A percentile compares a stretch with the other conserved stretches of the same genome.
Evolutionary conservation across 2,888 invertebrate genomes (phyloP).

Genomic region (Brenthis ino): DNA sequence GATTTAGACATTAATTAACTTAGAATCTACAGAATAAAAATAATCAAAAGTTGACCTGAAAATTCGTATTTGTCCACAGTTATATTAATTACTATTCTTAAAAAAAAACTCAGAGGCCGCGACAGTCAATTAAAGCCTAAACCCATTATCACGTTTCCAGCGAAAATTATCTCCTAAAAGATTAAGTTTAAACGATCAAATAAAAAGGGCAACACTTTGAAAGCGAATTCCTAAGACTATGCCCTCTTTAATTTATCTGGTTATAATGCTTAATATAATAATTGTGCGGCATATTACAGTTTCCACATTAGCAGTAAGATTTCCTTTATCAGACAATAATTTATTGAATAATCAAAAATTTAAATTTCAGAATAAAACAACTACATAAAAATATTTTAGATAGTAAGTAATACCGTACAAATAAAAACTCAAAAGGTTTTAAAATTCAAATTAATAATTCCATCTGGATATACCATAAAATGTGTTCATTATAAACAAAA

Average conservation of each 20-base stretch:
- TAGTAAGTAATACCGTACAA: conserved; percentile 7
- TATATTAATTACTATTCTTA: conserved; percentile 32
- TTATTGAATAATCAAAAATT: not conserved
- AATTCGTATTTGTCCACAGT: not conserved
- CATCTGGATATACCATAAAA: not conserved
- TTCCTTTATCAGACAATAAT: not conserved
- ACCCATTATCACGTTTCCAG: conserved; percentile 70
- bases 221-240: conserved; percentile 3
- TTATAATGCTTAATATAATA: conserved; percentile 52
- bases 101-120: conserved; percentile 47
- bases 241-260: conserved; percentile 51
- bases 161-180: conserved; percentile 59
- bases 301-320: conserved; percentile 14
- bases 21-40: conserved; percentile 51
- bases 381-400: conserved; percentile 2
- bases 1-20: conserved; percentile 78
- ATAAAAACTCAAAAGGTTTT: not conserved
- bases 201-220: conserved; percentile 39
- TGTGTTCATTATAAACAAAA: conserved; percentile 1
- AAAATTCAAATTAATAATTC: too few relatives aligned
- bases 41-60: conserved; percentile 37
- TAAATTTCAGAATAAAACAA: not conserved
- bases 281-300: conserved; percentile 69
- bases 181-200: conserved; percentile 48
- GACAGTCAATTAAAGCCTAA: conserved; percentile 75